Base-by-base conservation (phyloP, 2,113 vertebrate genomes). In the Chionodraco myersi region DNA sequence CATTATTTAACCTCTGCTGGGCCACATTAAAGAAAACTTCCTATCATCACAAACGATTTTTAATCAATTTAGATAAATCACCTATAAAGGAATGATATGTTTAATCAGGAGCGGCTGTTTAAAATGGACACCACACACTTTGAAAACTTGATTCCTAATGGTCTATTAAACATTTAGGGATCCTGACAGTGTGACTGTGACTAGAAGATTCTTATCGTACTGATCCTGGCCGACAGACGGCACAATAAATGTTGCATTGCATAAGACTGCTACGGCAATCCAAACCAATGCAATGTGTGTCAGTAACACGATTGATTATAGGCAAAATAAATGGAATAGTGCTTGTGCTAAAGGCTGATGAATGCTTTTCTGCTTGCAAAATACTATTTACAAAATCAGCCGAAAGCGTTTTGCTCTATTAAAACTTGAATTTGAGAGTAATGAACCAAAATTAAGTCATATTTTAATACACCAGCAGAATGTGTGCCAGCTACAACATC, bases 101-200 rank as follows among this genome's bases (percentile, higher is more conserved):
- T 77, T 74, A 82, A 82, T 66, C 26, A 34, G 15, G 18, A 26
- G 36, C n/a, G 26, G 45, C 51, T 72, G 56, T 66, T 72, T 48
- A 65, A 69, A 75, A 75, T 12, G 11, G 76, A 81, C 80, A 84
- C 76, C n/a, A n/a, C 63, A 60, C 26, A 60, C 68, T 71, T 73
- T 76, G 75, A 79, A 88, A 83, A 91, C 80, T 60, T 88, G 89
- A 92, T 74, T 92, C 89, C 83, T 18, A 57, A 45, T 30, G 75
- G 61, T 86, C 80, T 76, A 85, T 93, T 85, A 91, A 92, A 91
- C 88, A 86, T 93, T 80, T 80, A 91, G 80, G 36, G 16, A 82
- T 71, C 61, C 15, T 75, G 80, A 79, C 52, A 64, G 72, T 69
- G 60, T 52, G 76, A 73, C 57, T 80, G 82, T 66, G 75, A 89